phyloP scores from a whole-genome alignment of 2,113 vertebrate species.

The Mobula birostris region DNA sequence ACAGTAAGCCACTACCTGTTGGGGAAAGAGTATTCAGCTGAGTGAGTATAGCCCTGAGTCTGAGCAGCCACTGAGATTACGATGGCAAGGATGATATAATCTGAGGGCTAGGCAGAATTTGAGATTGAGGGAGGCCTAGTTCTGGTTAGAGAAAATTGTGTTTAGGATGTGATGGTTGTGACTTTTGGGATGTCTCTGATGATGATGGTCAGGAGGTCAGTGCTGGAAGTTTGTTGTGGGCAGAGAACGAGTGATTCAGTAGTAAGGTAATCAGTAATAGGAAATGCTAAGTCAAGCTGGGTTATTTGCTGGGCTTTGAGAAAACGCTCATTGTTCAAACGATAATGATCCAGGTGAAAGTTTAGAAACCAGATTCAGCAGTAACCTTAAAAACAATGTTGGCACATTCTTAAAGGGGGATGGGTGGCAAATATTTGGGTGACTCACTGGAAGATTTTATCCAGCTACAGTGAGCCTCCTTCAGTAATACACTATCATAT shows the following conservation, averaged over 20 bases:
- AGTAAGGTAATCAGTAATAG: too few relatives aligned
- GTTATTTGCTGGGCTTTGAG: too few relatives aligned
- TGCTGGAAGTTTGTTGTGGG: neutral
- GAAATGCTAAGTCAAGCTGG: too few relatives aligned
- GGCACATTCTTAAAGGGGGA: neutral
- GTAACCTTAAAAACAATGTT: neutral
- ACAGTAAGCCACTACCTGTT: neutral
- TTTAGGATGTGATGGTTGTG: too few relatives aligned
- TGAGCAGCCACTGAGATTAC: too few relatives aligned
- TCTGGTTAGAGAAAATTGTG: too few relatives aligned
- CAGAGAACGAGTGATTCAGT: neutral
- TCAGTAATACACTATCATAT: neutral
- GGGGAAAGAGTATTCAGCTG: neutral
- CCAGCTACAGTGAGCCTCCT: neutral
- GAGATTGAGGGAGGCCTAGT: too few relatives aligned
- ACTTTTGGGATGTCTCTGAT: neutral
- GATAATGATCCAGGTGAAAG: neutral
- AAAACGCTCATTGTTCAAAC: neutral
- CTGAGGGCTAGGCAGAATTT: too few relatives aligned
- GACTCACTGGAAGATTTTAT: neutral
- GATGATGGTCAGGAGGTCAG: neutral
- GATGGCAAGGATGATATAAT: too few relatives aligned
- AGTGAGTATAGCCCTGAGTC: too few relatives aligned
- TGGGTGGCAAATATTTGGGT: neutral
- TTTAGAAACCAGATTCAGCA: neutral